Evolutionary conservation across 2,113 vertebrate genomes (phyloP), one percentile per base, ranked within the genome.

Genomic region (Illadopsis cleaveri): DNA sequence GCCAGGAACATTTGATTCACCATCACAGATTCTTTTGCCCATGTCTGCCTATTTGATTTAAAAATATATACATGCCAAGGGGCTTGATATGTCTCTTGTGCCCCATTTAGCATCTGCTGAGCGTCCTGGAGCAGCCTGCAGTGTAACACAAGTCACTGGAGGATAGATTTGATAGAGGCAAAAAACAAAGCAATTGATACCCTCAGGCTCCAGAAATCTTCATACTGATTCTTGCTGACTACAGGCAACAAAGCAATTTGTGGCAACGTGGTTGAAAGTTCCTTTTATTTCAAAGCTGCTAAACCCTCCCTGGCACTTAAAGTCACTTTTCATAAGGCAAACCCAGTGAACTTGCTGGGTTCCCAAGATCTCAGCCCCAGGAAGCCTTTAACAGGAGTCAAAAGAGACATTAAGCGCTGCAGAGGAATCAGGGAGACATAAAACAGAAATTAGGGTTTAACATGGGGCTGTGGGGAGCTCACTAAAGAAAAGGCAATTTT

Each of bases 181-280:
- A 96, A 96, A 97, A 97, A 97, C 96, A 97, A 97, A 97, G 97
- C 97, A 94, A 95, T 97, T 97, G 97, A 96, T 97, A 94, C 92
- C 93, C 96, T 92, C 95, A 94, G 95, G 95, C 97, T 95, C 91
- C 93, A 93, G 95, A 93, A 97, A 82, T 91, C 93, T 96, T 93
- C 86, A 86, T 76, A 96, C 92, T 70, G 94, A 96, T 97, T 97
- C 97, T 95, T 97, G 96, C 93, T 97, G 97, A 97, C 94, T 97
- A 90, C 86, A 95, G 92, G 91, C 96, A 96, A 97, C 92, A 97
- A 93, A 93, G 92, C 95, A 79, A 96, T 94, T 96, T 92, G 64
- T 58, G 94, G 93, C 93, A 96, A 93, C 54, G 27, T 90, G 95
- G 79, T 23, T 89, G 90, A 89, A 88, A 94, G 86, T 92, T 93